These are phyloP conservation scores for Nomia melanderi DNA, from an alignment of 1,140 invertebrate species.

Conservation along the genomic window DNA sequence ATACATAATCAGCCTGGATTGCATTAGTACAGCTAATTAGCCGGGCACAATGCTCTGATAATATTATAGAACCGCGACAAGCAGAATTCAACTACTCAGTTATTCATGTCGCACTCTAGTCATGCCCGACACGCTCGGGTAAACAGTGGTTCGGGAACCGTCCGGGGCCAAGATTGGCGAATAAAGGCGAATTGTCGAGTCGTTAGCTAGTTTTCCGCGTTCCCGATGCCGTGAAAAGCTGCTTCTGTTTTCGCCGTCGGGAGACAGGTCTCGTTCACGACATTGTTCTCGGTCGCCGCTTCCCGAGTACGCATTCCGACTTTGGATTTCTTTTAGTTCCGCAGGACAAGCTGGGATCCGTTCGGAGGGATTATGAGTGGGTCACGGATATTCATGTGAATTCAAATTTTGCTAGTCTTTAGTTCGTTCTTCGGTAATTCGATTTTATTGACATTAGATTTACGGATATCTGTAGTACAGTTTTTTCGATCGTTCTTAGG, in stretches of 20 bases:
- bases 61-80: constrained; percentile 70
- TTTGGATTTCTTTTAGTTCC: constrained; percentile 23
- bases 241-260: constrained; percentile 15
- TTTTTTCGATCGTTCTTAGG: too few relatives aligned
- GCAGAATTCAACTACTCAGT: constrained; percentile 70
- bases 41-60: constrained; percentile 74
- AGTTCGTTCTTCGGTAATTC: too few relatives aligned
- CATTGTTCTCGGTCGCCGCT: constrained; percentile 27
- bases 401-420: too few relatives aligned
- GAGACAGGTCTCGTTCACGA: constrained; percentile 20
- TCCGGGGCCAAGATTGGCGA: constrained; percentile 57
- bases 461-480: too few relatives aligned
- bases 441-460: too few relatives aligned
- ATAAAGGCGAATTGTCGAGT: constrained; percentile 65
- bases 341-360: not conserved
- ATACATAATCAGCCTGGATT: constrained; percentile 73
- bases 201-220: constrained; percentile 58
- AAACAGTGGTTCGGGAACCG: constrained; percentile 58
- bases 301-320: constrained; percentile 32
- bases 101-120: constrained; percentile 73
- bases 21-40: constrained; percentile 74
- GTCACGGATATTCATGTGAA: too few relatives aligned
- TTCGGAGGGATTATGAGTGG: too few relatives aligned
- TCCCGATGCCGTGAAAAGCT: constrained; percentile 46
- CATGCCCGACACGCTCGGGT: constrained; percentile 69